Conservation (phyloP, 2,113 vertebrate species). For the Alectura lathami region DNA sequence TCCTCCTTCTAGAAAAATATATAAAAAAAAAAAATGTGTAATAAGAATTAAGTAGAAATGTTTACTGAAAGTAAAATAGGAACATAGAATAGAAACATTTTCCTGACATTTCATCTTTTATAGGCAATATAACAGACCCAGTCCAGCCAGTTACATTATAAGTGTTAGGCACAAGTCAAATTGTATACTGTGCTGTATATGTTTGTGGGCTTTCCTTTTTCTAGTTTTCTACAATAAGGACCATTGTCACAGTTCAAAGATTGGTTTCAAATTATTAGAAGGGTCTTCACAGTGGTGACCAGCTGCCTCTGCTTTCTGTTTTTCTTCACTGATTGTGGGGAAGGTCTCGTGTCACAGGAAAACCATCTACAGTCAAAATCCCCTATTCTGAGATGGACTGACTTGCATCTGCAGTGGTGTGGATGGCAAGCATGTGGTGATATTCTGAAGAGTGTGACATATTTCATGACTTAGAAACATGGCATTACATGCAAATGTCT, state of each 20-base stretch:
- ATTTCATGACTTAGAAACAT: not conserved
- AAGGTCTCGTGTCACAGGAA: not conserved
- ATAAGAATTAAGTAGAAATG: not conserved
- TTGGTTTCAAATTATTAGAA: not conserved
- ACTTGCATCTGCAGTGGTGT: not conserved
- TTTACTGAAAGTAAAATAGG: not conserved
- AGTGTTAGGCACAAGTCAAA: not conserved
- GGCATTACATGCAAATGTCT: not conserved
- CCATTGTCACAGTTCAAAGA: not conserved
- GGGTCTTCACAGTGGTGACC: not conserved
- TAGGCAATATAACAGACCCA: too few species aligned
- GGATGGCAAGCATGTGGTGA: not conserved
- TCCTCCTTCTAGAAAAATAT: not conserved
- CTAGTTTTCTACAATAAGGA: not conserved
- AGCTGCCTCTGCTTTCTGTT: not conserved
- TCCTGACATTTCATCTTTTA: too few species aligned
- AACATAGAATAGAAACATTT: not conserved
- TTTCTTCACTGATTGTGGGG: not conserved
- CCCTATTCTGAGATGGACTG: not conserved
- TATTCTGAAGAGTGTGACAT: not conserved
- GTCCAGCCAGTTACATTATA: not conserved
- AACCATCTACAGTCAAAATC: not conserved
- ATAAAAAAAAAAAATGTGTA: accelerated
- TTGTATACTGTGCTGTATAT: not conserved
- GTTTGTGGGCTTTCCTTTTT: not conserved